Percentiles rank a stretch among this genome's conserved stretches.
Conservation (phyloP, 2,888 invertebrate species). For the Torymus aiolomorphi region DNA sequence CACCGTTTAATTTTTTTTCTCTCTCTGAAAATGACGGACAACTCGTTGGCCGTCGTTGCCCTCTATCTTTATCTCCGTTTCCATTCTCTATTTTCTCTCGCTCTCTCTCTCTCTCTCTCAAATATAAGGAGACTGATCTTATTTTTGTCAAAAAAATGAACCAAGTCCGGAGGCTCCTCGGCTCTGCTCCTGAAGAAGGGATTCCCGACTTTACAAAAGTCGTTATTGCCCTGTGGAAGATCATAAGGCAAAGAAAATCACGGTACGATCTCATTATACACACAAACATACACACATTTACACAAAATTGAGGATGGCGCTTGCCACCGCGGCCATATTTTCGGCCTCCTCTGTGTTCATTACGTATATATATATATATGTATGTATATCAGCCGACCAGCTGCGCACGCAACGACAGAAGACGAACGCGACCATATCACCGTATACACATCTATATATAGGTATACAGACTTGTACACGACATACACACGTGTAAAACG, state of each 20-base stretch:
- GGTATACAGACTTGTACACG: slow-evolving; percentile 9
- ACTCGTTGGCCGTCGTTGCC: neutral
- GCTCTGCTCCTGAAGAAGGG: slow-evolving; percentile 23
- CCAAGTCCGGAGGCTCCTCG: neutral
- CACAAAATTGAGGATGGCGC: neutral
- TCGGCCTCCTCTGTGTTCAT: neutral
- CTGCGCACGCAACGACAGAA: slow-evolving; percentile 44
- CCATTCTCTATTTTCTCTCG: too few relatives aligned
- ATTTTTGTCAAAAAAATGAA: neutral
- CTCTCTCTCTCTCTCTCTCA: slow-evolving; percentile 3
- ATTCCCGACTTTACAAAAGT: slow-evolving; percentile 12
- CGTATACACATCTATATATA: slow-evolving; percentile 15
- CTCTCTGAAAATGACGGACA: slow-evolving; percentile 6
- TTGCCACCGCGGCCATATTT: slow-evolving; percentile 11
- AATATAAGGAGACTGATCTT: neutral
- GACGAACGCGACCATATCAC: slow-evolving; percentile 13
- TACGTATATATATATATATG: neutral
- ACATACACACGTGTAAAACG: neutral
- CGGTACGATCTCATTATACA: neutral
- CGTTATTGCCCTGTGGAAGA: slow-evolving; percentile 42
- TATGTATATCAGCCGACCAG: slow-evolving; percentile 20
- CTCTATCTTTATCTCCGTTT: neutral
- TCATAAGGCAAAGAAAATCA: neutral
- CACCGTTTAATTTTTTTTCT: neutral
- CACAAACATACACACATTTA: slow-evolving; percentile 13